Conservation (phyloP, 1,140 invertebrate genomes). For the Spodoptera litura region DNA sequence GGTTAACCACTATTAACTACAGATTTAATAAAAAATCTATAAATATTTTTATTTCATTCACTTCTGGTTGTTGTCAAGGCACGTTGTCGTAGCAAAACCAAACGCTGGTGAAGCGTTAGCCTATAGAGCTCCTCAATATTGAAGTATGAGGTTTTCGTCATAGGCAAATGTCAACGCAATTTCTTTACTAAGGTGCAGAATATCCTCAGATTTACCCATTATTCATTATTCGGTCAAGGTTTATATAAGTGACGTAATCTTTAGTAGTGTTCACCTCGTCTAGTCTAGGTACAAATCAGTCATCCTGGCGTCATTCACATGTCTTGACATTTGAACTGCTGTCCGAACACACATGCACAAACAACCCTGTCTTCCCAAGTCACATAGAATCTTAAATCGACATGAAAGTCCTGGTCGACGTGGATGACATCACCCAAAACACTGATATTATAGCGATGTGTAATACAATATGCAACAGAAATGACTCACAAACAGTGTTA, state of each 20-base stretch:
- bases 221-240: conserved; percentile 47
- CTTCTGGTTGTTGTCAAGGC: not conserved
- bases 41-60: conserved; percentile 29
- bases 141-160: not conserved
- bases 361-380: not conserved
- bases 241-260: conserved; percentile 39
- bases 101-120: too few relatives aligned
- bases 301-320: conserved; percentile 6
- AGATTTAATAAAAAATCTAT: conserved; percentile 44
- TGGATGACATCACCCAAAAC: conserved; percentile 57
- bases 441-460: conserved; percentile 57
- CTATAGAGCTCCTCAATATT: not conserved
- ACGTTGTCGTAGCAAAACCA: not conserved
- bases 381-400: conserved; percentile 39
- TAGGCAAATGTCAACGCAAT: conserved; percentile 12
- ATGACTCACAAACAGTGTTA: conserved; percentile 58
- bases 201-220: conserved; percentile 32
- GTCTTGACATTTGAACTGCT: not conserved
- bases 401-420: conserved; percentile 12
- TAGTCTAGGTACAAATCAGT: conserved; percentile 22
- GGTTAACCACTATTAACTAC: conserved; percentile 55
- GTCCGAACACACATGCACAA: not conserved
- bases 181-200: not conserved
- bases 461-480: conserved; percentile 64
- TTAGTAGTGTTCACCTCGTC: conserved; percentile 39